Base-by-base conservation (phyloP, 2,888 invertebrate genomes). In the Cheilosia grossa region DNA sequence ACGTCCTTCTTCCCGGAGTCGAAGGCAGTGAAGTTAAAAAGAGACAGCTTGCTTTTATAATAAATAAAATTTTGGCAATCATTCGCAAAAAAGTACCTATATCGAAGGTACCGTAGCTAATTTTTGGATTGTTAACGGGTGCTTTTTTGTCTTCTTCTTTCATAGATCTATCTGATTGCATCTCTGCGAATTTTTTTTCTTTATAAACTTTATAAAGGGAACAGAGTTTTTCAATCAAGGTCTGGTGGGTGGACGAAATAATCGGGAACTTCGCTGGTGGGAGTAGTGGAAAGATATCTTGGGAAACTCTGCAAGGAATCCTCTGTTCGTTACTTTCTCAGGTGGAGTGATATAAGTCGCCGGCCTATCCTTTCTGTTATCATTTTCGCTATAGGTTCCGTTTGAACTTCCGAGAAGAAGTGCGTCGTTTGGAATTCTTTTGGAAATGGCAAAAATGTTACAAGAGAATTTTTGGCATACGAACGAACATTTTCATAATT, bases 401-500 rank as follows among this genome's bases (percentile, higher is more conserved):
- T 17, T 58, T 40, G 19, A 40, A 27, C 58, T 58, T 58, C 13
- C 40, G 15, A 30, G 30, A 19, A 58, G 40, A 24, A 58, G 37
- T 17, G 40, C 37, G 17, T 58, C 40, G 58, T 40, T 58, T 58
- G 54, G 0, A 30, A 33, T n/a, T 40, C 40, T 58, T 40, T 58
- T 37, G 3, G 58, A 58, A 58, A 40, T 27, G 19, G 19, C 27
- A 40, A 49, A 49, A 30, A 21, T 19, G 40, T 58, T 37, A 40
- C 58, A 58, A 58, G 40, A 37, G 33, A 58, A 58, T 58, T 58
- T 58, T 40, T 13, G 40, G 40, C 58, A 58, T 58, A 37, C 58
- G n/a, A n/a, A 19, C 40, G 21, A 40, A 40, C 33, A 58, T 37
- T 58, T 21, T 21, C 27, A 40, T 40, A 5, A 33, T n/a, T 33